Conservation (phyloP, 1,140 invertebrate species). For the Pissodes strobi region DNA sequence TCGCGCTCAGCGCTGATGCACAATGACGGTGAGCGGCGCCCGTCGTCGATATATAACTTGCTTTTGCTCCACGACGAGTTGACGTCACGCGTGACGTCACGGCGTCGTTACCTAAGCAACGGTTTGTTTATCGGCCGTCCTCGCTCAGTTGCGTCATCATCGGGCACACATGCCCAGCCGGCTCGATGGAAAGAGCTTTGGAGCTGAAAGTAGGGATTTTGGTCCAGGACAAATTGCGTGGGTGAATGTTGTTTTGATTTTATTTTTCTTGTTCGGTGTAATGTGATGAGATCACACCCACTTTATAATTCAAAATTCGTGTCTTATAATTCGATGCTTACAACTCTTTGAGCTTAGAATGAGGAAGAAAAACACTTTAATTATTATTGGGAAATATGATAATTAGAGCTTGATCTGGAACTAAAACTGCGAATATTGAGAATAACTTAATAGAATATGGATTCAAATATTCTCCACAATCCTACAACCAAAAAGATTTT, state of each 20-base stretch:
- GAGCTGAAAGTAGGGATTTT: not conserved
- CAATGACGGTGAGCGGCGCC: constrained; percentile 48
- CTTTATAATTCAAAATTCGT: no score
- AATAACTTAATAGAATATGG: no score
- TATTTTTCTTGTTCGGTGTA: no score
- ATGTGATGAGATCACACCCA: no score
- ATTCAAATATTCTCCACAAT: no score
- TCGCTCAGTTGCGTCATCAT: constrained; percentile 46
- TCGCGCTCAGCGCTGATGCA: constrained; percentile 50
- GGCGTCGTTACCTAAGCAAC: constrained; percentile 49
- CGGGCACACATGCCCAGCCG: constrained; percentile 26
- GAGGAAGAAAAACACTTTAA: no score
- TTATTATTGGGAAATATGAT: no score
- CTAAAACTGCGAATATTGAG: no score
- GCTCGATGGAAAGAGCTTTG: constrained; percentile 16
- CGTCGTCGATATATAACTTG: constrained; percentile 54
- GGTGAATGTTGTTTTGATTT: not conserved
- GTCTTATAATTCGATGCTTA: no score
- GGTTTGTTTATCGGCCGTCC: constrained; percentile 51
- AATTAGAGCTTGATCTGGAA: no score
- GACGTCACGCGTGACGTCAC: constrained; percentile 52
- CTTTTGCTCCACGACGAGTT: constrained; percentile 38
- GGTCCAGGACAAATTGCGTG: constrained; percentile 6
- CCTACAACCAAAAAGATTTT: no score
- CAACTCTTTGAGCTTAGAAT: no score